phyloP scores from a whole-genome alignment of 2,888 invertebrate genomes.

The Hirtodrosophila confusa region DNA sequence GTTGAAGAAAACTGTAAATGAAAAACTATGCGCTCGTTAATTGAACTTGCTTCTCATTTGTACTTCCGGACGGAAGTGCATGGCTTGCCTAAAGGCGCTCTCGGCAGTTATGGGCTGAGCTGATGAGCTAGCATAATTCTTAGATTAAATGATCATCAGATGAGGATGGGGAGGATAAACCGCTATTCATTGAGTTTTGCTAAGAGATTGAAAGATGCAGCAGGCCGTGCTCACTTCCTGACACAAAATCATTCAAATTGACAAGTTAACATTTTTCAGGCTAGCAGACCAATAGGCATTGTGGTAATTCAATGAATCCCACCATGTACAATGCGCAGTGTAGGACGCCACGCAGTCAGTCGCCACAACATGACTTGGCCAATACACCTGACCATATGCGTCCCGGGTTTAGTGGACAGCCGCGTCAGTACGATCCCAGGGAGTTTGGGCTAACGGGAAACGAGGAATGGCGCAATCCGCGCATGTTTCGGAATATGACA shows the following conservation, averaged over 20 bases:
- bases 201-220: not conserved
- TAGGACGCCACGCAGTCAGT: slow-evolving; percentile 5
- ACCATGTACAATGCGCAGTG: slow-evolving; percentile 5
- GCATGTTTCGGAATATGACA: slow-evolving; percentile 46
- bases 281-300: slow-evolving; percentile 17
- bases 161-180: too few relatives aligned
- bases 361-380: slow-evolving; percentile 26
- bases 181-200: too few relatives aligned
- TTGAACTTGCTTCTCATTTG: slow-evolving; percentile 45
- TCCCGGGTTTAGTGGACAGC: slow-evolving; percentile 40
- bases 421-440: slow-evolving; percentile 44
- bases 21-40: slow-evolving; percentile 52
- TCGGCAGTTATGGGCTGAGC: too few relatives aligned
- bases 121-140: too few relatives aligned
- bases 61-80: slow-evolving; percentile 30
- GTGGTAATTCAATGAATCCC: not conserved
- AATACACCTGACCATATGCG: slow-evolving; percentile 51
- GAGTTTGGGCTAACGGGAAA: slow-evolving; percentile 42
- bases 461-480: slow-evolving; percentile 59
- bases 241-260: slow-evolving; percentile 2
- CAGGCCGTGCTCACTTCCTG: slow-evolving; percentile 13
- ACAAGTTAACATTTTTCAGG: slow-evolving; percentile 11
- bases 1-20: slow-evolving; percentile 44
- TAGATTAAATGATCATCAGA: too few relatives aligned
- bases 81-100: slow-evolving; percentile 5